Conservation (phyloP, 2,888 invertebrate species). For the Dicyrtoma fusca region DNA sequence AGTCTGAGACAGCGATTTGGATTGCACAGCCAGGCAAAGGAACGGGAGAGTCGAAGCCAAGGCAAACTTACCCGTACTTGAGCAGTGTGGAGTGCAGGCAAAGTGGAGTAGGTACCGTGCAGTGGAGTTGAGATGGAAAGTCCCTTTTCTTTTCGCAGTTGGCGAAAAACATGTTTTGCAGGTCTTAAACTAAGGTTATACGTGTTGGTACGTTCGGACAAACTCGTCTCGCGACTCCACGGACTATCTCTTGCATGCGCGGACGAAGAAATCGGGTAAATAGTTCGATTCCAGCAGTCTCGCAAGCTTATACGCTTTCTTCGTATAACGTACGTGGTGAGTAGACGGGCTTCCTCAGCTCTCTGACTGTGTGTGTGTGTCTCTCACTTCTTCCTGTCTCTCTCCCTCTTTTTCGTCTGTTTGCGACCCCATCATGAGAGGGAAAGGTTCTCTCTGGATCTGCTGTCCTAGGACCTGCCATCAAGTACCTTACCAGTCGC, state of each 20-base stretch:
- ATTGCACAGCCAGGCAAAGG: background rate
- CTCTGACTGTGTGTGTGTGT: background rate
- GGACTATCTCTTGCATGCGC: conserved; percentile 35
- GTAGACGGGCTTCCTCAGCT: background rate
- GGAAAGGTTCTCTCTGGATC: conserved; percentile 23
- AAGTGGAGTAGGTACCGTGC: background rate
- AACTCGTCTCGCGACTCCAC: background rate
- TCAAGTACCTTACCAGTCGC: conserved; percentile 29
- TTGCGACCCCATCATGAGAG: conserved; percentile 27
- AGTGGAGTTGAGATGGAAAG: conserved; percentile 3
- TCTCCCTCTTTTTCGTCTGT: conserved; percentile 19
- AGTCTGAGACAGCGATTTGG: conserved; percentile 11
- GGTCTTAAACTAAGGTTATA: too few relatives aligned
- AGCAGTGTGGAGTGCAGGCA: background rate
- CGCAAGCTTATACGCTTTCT: conserved; percentile 24
- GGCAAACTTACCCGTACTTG: too few relatives aligned
- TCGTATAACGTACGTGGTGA: conserved; percentile 11
- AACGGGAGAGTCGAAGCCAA: too few relatives aligned
- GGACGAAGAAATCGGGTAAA: conserved; percentile 37
- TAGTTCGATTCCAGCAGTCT: conserved; percentile 34
- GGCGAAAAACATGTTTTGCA: conserved; percentile 17
- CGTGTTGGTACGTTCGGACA: conserved; percentile 6
- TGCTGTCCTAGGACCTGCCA: conserved; percentile 16
- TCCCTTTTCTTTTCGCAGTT: conserved; percentile 29
- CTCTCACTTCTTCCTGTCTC: conserved; percentile 1